Conservation (phyloP, 2,797 vertebrate species). For the Furcifer pardalis region DNA sequence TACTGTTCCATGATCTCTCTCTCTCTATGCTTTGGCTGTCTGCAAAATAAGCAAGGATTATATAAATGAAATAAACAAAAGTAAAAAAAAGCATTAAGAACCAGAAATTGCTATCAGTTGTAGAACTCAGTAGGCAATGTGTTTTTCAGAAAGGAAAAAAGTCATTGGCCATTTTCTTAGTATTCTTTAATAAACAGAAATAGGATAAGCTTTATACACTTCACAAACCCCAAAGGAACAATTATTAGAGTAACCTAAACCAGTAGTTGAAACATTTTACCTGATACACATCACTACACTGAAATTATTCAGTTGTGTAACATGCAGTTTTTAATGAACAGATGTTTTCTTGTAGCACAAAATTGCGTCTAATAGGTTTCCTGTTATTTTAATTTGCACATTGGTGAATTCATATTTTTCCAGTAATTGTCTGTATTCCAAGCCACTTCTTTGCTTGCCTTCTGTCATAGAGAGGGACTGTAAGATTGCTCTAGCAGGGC, state of each 20-base stretch:
- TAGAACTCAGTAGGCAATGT: neutral
- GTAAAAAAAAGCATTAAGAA: neutral
- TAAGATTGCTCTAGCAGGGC: constrained; percentile 79
- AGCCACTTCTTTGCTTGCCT: constrained; percentile 83
- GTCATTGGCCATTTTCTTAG: neutral
- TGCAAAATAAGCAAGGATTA: too few species aligned
- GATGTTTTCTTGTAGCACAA: constrained; percentile 78
- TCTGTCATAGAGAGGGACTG: constrained; percentile 88
- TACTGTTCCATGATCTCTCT: too few species aligned
- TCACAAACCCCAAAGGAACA: neutral
- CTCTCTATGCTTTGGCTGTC: too few species aligned
- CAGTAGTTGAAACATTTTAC: neutral
- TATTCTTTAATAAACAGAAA: constrained; percentile 33
- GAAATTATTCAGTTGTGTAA: constrained; percentile 6
- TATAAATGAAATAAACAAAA: too few species aligned
- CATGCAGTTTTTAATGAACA: constrained; percentile 3
- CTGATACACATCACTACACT: neutral
- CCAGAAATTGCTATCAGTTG: neutral
- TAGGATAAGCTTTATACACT: neutral
- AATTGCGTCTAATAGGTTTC: constrained; percentile 83
- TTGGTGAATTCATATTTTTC: constrained; percentile 80
- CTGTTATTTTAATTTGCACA: constrained; percentile 75
- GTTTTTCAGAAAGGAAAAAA: neutral
- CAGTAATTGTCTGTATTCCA: constrained; percentile 83
- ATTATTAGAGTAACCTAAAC: neutral